These are phyloP conservation scores for Pyrrhia umbra DNA, from an alignment of 2,888 invertebrate genomes.

Conservation along the genomic window DNA sequence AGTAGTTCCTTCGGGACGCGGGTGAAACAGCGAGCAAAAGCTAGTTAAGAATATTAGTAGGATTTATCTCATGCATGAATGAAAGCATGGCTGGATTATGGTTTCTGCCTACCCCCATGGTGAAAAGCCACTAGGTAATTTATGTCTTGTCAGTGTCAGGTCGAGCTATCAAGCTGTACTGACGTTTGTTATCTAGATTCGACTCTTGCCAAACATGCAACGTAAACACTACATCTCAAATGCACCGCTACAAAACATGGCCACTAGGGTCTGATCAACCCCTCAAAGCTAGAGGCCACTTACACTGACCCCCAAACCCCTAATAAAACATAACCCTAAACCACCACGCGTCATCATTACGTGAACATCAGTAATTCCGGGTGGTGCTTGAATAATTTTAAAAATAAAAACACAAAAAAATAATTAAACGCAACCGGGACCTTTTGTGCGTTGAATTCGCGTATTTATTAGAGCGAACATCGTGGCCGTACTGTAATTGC, in stretches of 20 bases:
- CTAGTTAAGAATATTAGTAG: too few species aligned
- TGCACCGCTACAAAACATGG: not conserved
- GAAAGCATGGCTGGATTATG: too few species aligned
- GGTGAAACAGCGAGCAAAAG: too few species aligned
- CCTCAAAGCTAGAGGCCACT: not conserved
- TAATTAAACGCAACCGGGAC: slow-evolving; percentile 66
- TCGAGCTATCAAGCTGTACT: too few species aligned
- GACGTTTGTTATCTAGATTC: not conserved
- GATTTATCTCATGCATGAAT: too few species aligned
- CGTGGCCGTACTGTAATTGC: slow-evolving; percentile 71
- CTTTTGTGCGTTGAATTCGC: slow-evolving; percentile 69
- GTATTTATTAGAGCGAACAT: slow-evolving; percentile 75
- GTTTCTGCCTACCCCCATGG: too few species aligned
- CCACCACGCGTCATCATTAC: slow-evolving; percentile 45
- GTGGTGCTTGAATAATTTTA: slow-evolving; percentile 37
- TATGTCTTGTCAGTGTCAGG: too few species aligned
- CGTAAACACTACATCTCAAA: not conserved
- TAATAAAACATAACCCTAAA: slow-evolving; percentile 48
- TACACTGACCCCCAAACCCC: slow-evolving; percentile 19
- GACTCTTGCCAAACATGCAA: not conserved
- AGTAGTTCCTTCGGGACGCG: too few species aligned
- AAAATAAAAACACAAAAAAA: slow-evolving; percentile 60
- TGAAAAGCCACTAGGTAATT: too few species aligned
- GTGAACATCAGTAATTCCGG: slow-evolving; percentile 51
- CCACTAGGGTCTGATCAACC: not conserved